Percentiles rank a stretch among this genome's conserved stretches.
Conservation (phyloP, 2,113 vertebrate genomes). For the Xiphophorus hellerii region DNA sequence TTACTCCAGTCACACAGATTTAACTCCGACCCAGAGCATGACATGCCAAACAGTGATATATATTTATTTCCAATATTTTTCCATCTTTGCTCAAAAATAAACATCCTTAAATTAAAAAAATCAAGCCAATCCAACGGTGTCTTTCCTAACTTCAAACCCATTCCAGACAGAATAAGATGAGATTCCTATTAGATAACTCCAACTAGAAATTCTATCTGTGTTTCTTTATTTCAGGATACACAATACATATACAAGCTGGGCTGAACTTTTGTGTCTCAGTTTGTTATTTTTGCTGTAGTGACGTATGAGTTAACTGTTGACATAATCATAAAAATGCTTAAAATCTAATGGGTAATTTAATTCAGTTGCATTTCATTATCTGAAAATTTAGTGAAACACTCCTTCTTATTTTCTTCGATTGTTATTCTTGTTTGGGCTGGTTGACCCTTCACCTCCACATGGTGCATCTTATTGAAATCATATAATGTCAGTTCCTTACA, state of each 20-base stretch:
- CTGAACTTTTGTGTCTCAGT: not conserved
- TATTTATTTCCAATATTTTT: constrained; percentile 88
- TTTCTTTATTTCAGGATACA: no score
- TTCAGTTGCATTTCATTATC: not conserved
- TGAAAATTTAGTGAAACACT: no score
- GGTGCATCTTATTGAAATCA: not conserved
- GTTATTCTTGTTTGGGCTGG: no score
- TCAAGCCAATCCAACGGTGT: constrained; percentile 45
- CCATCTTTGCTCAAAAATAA: constrained; percentile 79
- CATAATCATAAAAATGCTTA: not conserved
- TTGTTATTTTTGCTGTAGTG: not conserved
- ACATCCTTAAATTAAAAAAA: constrained; percentile 36
- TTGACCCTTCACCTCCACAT: not conserved
- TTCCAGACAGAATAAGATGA: constrained; percentile 74
- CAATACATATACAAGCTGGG: no score
- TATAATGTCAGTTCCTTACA: not conserved
- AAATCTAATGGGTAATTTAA: not conserved
- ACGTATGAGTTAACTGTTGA: not conserved
- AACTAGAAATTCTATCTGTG: no score
- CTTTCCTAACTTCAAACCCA: constrained; percentile 67
- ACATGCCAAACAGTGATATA: constrained; percentile 85
- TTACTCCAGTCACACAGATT: constrained; percentile 86
- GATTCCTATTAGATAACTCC: no score
- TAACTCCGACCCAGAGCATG: constrained; percentile 87
- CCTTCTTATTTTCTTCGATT: no score